A percentile compares a stretch with the other conserved stretches of the same genome.
Conservation (phyloP, 2,888 invertebrate genomes). For the Trichopria drosophilae region DNA sequence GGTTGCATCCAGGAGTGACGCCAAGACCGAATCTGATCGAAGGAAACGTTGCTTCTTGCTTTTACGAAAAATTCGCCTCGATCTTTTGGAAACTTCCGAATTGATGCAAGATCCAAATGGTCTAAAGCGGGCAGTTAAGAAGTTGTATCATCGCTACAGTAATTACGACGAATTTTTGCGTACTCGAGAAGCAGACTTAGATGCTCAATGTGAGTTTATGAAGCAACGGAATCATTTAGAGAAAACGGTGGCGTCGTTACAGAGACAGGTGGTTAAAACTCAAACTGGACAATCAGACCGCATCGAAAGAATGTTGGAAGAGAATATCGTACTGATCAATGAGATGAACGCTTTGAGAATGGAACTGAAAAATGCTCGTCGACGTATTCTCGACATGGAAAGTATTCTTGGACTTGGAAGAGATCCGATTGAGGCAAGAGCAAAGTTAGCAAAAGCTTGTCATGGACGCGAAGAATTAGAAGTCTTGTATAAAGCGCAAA, state of each 20-base stretch:
- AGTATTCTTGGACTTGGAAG: conserved; percentile 68
- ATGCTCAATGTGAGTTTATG: conserved; percentile 74
- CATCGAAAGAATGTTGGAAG: conserved; percentile 61
- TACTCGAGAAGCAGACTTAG: conserved; percentile 70
- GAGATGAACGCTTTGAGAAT: conserved; percentile 77
- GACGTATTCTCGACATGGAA: conserved; percentile 73
- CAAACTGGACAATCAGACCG: conserved; percentile 11
- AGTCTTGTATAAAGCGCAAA: conserved; percentile 59
- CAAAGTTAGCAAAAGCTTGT: conserved; percentile 67
- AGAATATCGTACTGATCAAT: conserved; percentile 75
- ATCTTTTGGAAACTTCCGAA: conserved; percentile 78
- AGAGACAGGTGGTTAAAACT: conserved; percentile 57
- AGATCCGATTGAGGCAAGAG: conserved; percentile 66
- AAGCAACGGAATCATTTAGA: conserved; percentile 84
- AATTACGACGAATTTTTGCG: conserved; percentile 71
- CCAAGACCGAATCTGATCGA: conserved; percentile 67
- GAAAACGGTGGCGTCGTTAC: conserved; percentile 60
- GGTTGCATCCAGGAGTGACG: conserved; percentile 71
- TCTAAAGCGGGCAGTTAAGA: conserved; percentile 62
- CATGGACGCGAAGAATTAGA: conserved; percentile 66
- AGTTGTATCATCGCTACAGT: conserved; percentile 72
- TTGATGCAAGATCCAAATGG: conserved; percentile 76
- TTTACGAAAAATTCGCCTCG: conserved; percentile 76
- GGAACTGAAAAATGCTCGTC: conserved; percentile 68
- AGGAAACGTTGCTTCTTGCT: conserved; percentile 67